A percentile compares a stretch with the other conserved stretches of the same genome.
phyloP scores from a whole-genome alignment of 2,797 vertebrate species.

The Cercopithecus neglectus region DNA sequence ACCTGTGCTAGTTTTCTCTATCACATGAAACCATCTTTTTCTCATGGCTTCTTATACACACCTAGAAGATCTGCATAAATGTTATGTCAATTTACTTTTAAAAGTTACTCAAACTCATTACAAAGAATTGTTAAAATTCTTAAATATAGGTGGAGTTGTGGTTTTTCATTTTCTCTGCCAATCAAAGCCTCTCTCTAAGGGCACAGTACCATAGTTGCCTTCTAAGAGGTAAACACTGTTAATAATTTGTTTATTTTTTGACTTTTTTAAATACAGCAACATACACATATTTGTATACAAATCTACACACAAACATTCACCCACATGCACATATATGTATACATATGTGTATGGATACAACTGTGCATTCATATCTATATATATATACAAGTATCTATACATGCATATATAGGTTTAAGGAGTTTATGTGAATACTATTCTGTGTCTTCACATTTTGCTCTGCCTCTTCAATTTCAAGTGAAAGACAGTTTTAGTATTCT shows the following conservation, averaged over 20 bases:
- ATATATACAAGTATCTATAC: fast-evolving
- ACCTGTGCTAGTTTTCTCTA: background rate
- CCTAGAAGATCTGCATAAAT: background rate
- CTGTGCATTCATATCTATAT: fast-evolving
- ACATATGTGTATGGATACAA: background rate
- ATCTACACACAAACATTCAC: background rate
- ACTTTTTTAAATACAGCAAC: too few relatives aligned
- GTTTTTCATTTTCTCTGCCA: background rate
- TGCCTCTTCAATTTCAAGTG: background rate
- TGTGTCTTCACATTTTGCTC: background rate
- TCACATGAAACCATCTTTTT: background rate
- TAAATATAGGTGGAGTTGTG: fast-evolving
- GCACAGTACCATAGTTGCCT: fast-evolving
- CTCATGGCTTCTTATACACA: background rate
- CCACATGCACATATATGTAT: fast-evolving
- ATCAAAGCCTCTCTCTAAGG: background rate
- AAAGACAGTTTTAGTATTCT: background rate
- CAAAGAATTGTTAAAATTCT: background rate
- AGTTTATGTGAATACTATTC: background rate
- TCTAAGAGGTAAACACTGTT: too few relatives aligned
- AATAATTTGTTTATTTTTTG: background rate
- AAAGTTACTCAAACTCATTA: background rate
- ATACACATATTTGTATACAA: background rate
- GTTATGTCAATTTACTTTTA: background rate
- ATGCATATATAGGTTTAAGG: background rate